A percentile compares a stretch with the other conserved stretches of the same genome.
Evolutionary conservation across 2,888 invertebrate species (phyloP).

Genomic region (Pheosia tremula): DNA sequence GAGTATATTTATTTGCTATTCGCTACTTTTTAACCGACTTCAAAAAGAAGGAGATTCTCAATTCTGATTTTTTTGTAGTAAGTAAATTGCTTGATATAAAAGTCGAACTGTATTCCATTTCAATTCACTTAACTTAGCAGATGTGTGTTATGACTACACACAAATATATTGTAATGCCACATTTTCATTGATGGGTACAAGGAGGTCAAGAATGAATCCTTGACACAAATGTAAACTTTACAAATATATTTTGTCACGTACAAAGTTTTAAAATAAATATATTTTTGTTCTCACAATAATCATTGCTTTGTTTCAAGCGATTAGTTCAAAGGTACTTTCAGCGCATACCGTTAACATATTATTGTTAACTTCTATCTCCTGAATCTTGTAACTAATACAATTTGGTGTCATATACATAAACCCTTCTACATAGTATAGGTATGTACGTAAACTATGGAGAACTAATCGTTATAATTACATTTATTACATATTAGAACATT

Average conservation of each 20-base stretch:
- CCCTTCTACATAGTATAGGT: too few species aligned
- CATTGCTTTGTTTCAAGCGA: neutral
- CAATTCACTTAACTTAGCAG: neutral
- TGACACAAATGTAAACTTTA: conserved; percentile 37
- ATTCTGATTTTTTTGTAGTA: too few species aligned
- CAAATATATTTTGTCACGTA: neutral
- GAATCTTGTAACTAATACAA: too few species aligned
- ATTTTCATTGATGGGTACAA: neutral
- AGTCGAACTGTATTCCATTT: neutral
- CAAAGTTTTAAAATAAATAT: neutral
- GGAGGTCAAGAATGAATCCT: conserved; percentile 25
- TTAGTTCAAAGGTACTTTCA: neutral
- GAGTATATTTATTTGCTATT: too few species aligned
- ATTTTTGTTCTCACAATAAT: neutral
- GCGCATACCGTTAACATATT: neutral
- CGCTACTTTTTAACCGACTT: too few species aligned
- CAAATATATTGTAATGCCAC: neutral
- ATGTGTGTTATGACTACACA: neutral
- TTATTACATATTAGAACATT: too few species aligned
- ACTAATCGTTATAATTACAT: too few species aligned
- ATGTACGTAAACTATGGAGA: too few species aligned
- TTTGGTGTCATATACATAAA: too few species aligned
- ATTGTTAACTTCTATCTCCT: neutral
- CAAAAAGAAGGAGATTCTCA: too few species aligned
- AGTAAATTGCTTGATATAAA: too few species aligned